Evolutionary conservation across 1,140 invertebrate species (phyloP).

Genomic region (Heliconius hermathena): DNA sequence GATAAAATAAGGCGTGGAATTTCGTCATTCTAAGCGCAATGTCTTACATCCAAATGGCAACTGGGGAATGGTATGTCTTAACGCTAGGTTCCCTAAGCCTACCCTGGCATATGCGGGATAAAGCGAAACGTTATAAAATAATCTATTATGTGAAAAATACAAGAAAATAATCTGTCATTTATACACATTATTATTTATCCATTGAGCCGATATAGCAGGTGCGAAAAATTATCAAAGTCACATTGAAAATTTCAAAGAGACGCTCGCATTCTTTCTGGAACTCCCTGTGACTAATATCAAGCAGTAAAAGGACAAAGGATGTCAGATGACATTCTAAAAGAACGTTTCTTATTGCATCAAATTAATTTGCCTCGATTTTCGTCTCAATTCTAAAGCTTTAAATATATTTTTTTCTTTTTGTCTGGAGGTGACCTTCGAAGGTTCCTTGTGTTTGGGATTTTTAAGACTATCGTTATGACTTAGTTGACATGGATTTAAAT

Average conservation of each 20-base stretch:
- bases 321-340: conserved; percentile 1
- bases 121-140: background rate
- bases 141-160: background rate
- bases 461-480: no score
- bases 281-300: background rate
- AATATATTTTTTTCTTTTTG: conserved; percentile 2
- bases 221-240: conserved; percentile 11
- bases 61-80: no score
- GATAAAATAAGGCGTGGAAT: no score
- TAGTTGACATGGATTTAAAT: no score
- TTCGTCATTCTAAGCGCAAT: no score
- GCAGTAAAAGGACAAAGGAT: conserved; percentile 10
- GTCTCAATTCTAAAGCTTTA: background rate
- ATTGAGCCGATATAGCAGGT: background rate
- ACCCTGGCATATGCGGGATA: no score
- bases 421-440: background rate
- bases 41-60: no score
- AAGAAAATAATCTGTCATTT: background rate
- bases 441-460: background rate
- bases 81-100: no score
- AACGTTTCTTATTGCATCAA: conserved; percentile 12
- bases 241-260: background rate
- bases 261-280: background rate
- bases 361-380: conserved; percentile 10
- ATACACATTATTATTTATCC: background rate